Conservation (phyloP, 2,113 vertebrate genomes). For the Aix galericulata region DNA sequence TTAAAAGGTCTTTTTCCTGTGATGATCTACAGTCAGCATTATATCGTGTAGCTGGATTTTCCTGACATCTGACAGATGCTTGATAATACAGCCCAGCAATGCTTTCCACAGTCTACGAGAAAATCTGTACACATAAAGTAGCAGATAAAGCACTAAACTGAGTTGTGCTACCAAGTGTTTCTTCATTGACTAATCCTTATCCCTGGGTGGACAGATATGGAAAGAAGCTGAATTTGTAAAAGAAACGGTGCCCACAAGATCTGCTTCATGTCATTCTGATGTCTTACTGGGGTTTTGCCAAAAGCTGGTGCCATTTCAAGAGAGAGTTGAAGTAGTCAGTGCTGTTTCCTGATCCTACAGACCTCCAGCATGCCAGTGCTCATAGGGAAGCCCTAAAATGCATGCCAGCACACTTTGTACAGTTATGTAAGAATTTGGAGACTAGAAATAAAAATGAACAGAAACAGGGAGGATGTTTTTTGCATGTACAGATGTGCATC, state of each 20-base stretch:
- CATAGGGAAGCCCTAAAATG: neutral
- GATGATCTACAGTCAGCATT: neutral
- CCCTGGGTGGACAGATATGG: neutral
- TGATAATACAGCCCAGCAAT: neutral
- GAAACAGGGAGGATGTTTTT: neutral
- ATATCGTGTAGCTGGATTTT: neutral
- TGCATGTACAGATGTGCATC: neutral
- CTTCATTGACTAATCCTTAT: neutral
- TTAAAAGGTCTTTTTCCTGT: neutral
- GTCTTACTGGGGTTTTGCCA: neutral
- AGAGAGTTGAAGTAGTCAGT: neutral
- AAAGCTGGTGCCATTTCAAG: neutral
- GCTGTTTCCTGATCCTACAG: neutral
- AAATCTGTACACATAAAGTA: neutral
- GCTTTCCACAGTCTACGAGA: neutral
- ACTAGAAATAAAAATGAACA: neutral
- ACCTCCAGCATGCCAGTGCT: neutral
- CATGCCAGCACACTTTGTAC: neutral
- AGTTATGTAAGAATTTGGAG: neutral
- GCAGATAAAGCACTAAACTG: neutral
- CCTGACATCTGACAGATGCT: neutral
- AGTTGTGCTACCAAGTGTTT: neutral
- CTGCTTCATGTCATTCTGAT: neutral
- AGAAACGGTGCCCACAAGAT: neutral
- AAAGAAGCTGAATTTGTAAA: neutral